Evolutionary conservation across 2,888 invertebrate genomes (phyloP), one percentile per base, ranked within the genome.

Genomic region (Deroplatys truncata): DNA sequence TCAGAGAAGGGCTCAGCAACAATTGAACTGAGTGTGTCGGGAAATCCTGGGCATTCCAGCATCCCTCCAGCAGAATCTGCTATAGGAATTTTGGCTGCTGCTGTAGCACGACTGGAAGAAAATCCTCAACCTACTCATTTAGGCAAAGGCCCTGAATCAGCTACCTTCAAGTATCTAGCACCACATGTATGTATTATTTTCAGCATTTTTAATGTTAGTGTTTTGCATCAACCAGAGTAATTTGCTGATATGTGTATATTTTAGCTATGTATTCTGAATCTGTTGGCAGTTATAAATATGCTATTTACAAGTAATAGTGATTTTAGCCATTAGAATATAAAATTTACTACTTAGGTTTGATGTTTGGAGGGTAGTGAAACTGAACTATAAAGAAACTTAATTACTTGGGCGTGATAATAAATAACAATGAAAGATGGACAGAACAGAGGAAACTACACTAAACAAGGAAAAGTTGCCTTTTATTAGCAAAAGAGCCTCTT

Each of bases 11-110:
- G 94, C 16, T 92, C 92, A 29, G 90, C 93, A 7, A 92, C 92
- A 25, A 84, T 94, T 20, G 92, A 93, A 90, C 91, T 94, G 84
- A 92, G 91, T 88, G 94, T 94, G 0, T 92, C 92, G 49, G 92
- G 92, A 10, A 91, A 91, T 20, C 93, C 93, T 29, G 94, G 94
- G 4, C 95, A 95, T 92, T 94, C 94, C 0, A 94, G 94, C 56
- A 93, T 94, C 92, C 94, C 94, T 9, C 92, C 93, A 3, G 91
- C 91, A 28, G 93, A 94, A 90, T 93, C 93, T 10, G 92, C 94
- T 72, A 94, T 94, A 90, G 93, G 94, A 4, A 93, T 93, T 84
- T 91, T 94, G 85, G 93, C 94, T n/a, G 92, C 92, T 86, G 94
- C 94, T 82, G 91, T 94, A 20, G 89, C 92, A 86, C 93, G 93